These are phyloP conservation scores for Rhyacophila evoluta DNA, from an alignment of 2,888 invertebrate genomes.

Conservation along the genomic window DNA sequence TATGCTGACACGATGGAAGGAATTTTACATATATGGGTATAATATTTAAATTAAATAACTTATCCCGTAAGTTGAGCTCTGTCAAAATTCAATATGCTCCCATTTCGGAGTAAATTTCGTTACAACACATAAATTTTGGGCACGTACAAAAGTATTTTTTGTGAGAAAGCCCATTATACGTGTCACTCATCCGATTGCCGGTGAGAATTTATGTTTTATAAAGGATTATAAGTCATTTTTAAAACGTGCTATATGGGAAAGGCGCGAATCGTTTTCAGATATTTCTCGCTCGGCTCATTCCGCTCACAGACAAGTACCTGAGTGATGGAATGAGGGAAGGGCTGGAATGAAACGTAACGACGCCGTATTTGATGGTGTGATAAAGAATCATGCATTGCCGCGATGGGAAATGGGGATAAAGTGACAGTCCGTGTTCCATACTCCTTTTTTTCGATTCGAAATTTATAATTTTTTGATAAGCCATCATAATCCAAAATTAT, in stretches of 20 bases:
- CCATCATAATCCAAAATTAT: too few species aligned
- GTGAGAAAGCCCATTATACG: neutral
- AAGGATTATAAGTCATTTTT: slow-evolving; percentile 24
- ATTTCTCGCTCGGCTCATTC: neutral
- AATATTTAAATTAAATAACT: too few species aligned
- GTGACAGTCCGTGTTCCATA: neutral
- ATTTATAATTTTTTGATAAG: too few species aligned
- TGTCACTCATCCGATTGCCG: slow-evolving; percentile 17
- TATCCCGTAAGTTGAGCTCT: too few species aligned
- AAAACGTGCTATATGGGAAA: slow-evolving; percentile 14
- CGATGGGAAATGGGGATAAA: slow-evolving; percentile 7
- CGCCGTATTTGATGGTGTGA: slow-evolving; percentile 12
- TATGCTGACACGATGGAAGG: too few species aligned
- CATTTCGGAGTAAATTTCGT: neutral
- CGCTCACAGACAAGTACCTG: slow-evolving; percentile 8
- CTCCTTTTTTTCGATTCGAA: too few species aligned
- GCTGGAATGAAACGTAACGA: slow-evolving; percentile 15
- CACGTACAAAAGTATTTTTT: neutral
- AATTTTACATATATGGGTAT: too few species aligned
- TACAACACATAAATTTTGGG: neutral
- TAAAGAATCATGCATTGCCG: slow-evolving; percentile 24
- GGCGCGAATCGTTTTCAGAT: slow-evolving; percentile 22
- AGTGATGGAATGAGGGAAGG: slow-evolving; percentile 7
- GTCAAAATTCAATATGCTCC: neutral
- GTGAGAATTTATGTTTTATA: neutral